A percentile compares a stretch with the other conserved stretches of the same genome.
These are phyloP conservation scores for Limnodromus scolopaceus DNA, from an alignment of 2,797 vertebrate species.

Conservation along the genomic window DNA sequence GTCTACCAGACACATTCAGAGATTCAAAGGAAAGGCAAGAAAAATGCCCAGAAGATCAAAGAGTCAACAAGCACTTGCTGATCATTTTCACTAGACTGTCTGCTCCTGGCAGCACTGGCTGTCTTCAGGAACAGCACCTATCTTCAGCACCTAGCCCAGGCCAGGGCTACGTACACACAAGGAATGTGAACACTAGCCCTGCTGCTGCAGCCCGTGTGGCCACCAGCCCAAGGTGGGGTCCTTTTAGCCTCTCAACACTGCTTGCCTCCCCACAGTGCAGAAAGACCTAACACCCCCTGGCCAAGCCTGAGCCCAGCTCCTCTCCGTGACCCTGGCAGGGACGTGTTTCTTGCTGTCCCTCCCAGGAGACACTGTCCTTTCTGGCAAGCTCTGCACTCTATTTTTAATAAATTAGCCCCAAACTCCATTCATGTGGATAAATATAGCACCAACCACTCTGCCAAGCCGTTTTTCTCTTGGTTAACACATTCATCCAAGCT, in stretches of 20 bases:
- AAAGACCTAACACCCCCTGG: too few relatives aligned
- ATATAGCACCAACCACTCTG: slow-evolving; percentile 47
- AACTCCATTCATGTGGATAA: slow-evolving; percentile 51
- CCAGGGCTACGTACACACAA: background rate
- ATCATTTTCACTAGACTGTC: background rate
- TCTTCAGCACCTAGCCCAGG: background rate
- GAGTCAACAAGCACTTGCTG: background rate
- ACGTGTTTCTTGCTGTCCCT: background rate
- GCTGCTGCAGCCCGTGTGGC: background rate
- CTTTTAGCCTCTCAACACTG: background rate
- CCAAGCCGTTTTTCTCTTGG: slow-evolving; percentile 58
- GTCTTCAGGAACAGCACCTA: background rate
- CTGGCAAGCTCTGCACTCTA: background rate
- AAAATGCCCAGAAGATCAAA: background rate
- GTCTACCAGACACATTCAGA: background rate
- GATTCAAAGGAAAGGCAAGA: background rate
- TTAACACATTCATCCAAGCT: slow-evolving; percentile 64
- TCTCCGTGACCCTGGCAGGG: background rate
- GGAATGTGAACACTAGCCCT: background rate
- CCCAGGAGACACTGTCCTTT: background rate
- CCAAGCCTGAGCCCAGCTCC: background rate
- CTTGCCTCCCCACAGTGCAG: background rate
- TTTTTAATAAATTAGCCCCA: slow-evolving; percentile 43
- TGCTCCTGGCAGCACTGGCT: background rate
- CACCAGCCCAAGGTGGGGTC: background rate